These are phyloP conservation scores for Leptopilina clavipes DNA, from an alignment of 1,140 invertebrate species.

Conservation along the genomic window DNA sequence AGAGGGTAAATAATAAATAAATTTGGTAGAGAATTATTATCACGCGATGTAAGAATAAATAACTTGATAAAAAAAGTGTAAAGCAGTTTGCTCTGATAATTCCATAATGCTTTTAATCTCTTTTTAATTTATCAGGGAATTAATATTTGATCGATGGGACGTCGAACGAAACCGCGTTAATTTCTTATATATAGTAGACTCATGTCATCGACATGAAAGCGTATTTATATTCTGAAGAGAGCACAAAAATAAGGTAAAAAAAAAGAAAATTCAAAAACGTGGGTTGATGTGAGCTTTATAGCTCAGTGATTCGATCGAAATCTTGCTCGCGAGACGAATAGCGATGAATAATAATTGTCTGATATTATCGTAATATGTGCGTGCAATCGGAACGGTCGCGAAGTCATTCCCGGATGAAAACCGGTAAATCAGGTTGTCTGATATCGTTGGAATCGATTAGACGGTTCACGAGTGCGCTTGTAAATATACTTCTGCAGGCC, in stretches of 20 bases:
- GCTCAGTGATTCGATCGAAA: slow-evolving; percentile 24
- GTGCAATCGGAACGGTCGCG: slow-evolving; percentile 36
- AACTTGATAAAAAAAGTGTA: neutral
- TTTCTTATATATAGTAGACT: neutral
- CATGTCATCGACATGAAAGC: slow-evolving; percentile 16
- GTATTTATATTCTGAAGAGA: neutral
- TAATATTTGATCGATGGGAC: slow-evolving; percentile 9
- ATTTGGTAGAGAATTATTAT: too few relatives aligned
- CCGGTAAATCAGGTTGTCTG: slow-evolving; percentile 50
- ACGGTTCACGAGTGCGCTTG: slow-evolving; percentile 45
- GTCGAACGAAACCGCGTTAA: neutral
- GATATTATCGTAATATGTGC: slow-evolving; percentile 17
- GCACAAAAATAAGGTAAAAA: neutral
- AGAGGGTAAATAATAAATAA: too few relatives aligned
- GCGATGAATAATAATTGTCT: slow-evolving; percentile 8
- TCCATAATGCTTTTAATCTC: neutral
- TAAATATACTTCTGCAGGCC: slow-evolving; percentile 55
- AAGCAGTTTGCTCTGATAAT: neutral
- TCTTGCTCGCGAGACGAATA: neutral
- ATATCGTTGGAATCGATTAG: slow-evolving; percentile 61
- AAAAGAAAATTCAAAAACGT: slow-evolving; percentile 27
- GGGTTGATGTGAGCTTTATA: neutral
- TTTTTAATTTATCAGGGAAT: neutral
- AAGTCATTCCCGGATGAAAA: slow-evolving; percentile 42
- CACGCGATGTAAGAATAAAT: neutral